These are phyloP conservation scores for Tuberolachnus salignus DNA, from an alignment of 2,888 invertebrate species.

Conservation along the genomic window DNA sequence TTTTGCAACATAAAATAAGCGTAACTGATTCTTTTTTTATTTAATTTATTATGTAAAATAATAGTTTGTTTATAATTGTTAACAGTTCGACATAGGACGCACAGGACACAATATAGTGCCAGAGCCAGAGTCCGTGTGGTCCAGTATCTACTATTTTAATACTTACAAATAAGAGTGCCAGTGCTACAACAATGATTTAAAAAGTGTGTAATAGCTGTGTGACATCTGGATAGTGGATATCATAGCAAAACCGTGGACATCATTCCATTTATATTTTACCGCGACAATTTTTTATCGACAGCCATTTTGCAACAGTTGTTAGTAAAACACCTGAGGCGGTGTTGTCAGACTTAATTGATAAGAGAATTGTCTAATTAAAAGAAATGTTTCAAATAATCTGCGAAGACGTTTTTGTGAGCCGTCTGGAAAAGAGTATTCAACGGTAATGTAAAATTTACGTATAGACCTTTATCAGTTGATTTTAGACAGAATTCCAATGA, in stretches of 20 bases:
- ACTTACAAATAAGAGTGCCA: too few species aligned
- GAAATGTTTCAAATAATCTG: background rate
- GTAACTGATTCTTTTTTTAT: too few species aligned
- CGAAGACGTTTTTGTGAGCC: background rate
- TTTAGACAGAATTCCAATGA: slow-evolving; percentile 16
- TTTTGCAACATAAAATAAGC: too few species aligned
- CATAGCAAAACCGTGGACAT: background rate
- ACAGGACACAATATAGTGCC: too few species aligned
- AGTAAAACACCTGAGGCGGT: slow-evolving; percentile 38
- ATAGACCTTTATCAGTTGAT: background rate
- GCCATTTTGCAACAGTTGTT: slow-evolving; percentile 57
- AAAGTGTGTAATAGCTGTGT: background rate
- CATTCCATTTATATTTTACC: slow-evolving; percentile 45
- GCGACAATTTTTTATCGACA: slow-evolving; percentile 52
- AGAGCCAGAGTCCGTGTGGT: too few species aligned
- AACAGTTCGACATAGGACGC: too few species aligned
- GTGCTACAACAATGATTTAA: background rate
- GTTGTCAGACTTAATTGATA: slow-evolving; percentile 43
- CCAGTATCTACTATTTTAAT: too few species aligned
- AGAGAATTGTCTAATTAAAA: slow-evolving; percentile 10
- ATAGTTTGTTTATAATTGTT: too few species aligned
- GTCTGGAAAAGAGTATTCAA: background rate
- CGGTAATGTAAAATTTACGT: background rate
- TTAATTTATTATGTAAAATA: too few species aligned
- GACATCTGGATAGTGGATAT: background rate